Evolutionary conservation across 2,888 invertebrate species (phyloP), one percentile per base, ranked within the genome.

Genomic region (Spialia ferax): DNA sequence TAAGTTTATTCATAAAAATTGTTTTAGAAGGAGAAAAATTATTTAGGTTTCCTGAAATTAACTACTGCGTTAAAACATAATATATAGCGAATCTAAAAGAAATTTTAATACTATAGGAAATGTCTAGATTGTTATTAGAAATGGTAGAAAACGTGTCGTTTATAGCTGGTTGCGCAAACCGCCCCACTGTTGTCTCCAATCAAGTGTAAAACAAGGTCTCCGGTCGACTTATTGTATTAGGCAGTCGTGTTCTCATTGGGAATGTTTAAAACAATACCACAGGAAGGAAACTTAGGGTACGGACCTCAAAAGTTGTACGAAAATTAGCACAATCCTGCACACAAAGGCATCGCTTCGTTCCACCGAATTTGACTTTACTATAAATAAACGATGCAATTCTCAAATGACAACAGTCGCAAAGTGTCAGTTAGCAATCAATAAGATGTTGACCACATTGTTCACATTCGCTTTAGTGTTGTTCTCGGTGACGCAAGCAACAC

Each of bases 161-260:
- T 80, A 87, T 82, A 84, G 82, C 79, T 76, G 73, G 73, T 93
- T 93, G 89, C 91, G 91, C 82, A 91, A 92, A 71, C 79, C 71
- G 80, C 85, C 86, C 88, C 88, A 87, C 86, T 87, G 87, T 82
- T 82, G 85, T 73, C 82, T 80, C 84, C 92, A 92, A 82, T 91
- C 88, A 87, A 93, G 87, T 91, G 93, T 91, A 93, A 93, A 90
- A 89, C 93, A 93, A 93, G 93, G 93, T 92, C 93, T 91, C 83
- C 81, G 86, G 82, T 83, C 81, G 86, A 81, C 83, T 81, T 84
- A 91, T 92, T 92, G 91, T 92, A 88, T 86, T 84, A 80, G 81
- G 81, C 81, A 75, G 85, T 83, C 80, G 79, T 86, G 91, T 89
- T 89, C 88, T 87, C 88, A 91, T 91, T 93, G 89, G 81, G 78